Percentiles rank a stretch among this genome's conserved stretches.
Evolutionary conservation across 2,113 vertebrate species (phyloP).

Genomic region (Xyliphius kryptos): DNA sequence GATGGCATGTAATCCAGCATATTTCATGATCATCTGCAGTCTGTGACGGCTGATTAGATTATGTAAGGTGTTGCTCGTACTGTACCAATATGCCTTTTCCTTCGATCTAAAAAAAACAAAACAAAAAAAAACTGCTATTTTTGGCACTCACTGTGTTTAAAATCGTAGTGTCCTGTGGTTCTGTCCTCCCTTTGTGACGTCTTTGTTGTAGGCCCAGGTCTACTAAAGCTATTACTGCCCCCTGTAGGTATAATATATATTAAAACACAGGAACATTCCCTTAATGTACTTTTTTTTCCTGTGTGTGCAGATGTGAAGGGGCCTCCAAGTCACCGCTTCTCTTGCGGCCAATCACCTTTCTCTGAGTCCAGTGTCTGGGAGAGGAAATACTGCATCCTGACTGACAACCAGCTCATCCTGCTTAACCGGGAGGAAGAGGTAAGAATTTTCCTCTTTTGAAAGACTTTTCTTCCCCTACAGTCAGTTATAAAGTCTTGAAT

Average conservation of each 20-base stretch:
- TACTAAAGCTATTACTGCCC: slow-evolving; percentile 17
- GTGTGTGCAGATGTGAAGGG: slow-evolving; percentile 81
- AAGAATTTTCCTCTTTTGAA: slow-evolving; percentile 35
- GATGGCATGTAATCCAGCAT: no score
- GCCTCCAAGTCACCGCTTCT: slow-evolving; percentile 82
- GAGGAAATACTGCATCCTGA: slow-evolving; percentile 87
- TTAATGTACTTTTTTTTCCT: slow-evolving; percentile 25
- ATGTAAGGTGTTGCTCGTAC: no score
- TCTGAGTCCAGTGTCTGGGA: slow-evolving; percentile 78
- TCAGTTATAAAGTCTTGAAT: no score
- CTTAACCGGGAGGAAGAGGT: slow-evolving; percentile 89
- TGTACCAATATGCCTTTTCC: background rate
- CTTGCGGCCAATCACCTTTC: slow-evolving; percentile 88
- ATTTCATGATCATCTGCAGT: no score
- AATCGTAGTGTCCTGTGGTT: background rate
- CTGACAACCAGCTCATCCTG: slow-evolving; percentile 87
- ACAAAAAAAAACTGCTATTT: background rate
- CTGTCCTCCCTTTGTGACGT: background rate
- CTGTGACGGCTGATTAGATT: no score
- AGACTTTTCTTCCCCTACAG: no score
- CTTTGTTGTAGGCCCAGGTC: background rate
- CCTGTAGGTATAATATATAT: slow-evolving; percentile 11
- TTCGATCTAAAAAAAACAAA: background rate
- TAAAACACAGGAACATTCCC: background rate
- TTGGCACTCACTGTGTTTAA: background rate